phyloP scores from a whole-genome alignment of 1,140 invertebrate species.

The Hirudo medicinalis region DNA sequence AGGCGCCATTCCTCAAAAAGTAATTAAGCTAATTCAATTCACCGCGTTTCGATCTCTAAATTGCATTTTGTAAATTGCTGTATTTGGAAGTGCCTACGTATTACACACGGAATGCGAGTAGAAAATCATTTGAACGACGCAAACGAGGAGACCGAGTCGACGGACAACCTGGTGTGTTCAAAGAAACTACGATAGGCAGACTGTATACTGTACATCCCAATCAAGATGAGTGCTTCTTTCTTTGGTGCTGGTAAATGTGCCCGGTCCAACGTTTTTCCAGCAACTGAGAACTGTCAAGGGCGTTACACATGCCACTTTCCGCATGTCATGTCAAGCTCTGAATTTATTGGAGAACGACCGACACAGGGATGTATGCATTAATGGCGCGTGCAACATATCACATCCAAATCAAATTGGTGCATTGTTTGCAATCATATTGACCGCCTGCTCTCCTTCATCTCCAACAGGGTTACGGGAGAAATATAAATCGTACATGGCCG shows the following conservation, averaged over 20 bases:
- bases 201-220: constrained; percentile 13
- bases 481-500: too few species aligned
- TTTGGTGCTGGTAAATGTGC: constrained; percentile 13
- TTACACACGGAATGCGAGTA: constrained; percentile 29
- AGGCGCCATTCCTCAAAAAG: too few species aligned
- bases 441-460: too few species aligned
- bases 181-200: too few species aligned
- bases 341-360: constrained; percentile 37
- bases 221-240: constrained; percentile 9
- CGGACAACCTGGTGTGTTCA: too few species aligned
- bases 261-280: constrained; percentile 25
- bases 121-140: constrained; percentile 7
- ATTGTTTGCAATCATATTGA: too few species aligned
- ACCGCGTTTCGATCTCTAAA: too few species aligned
- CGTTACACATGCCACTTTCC: constrained; percentile 38
- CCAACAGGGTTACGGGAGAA: too few species aligned
- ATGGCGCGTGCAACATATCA: constrained; percentile 31
- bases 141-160: too few species aligned
- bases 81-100: constrained; percentile 32
- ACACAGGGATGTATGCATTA: constrained; percentile 37
- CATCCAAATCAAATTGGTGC: too few species aligned
- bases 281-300: constrained; percentile 39
- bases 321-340: constrained; percentile 35
- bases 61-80: too few species aligned
- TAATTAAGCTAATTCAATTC: too few species aligned